phyloP scores from a whole-genome alignment of 1,140 invertebrate genomes.

The Penaeus indicus region DNA sequence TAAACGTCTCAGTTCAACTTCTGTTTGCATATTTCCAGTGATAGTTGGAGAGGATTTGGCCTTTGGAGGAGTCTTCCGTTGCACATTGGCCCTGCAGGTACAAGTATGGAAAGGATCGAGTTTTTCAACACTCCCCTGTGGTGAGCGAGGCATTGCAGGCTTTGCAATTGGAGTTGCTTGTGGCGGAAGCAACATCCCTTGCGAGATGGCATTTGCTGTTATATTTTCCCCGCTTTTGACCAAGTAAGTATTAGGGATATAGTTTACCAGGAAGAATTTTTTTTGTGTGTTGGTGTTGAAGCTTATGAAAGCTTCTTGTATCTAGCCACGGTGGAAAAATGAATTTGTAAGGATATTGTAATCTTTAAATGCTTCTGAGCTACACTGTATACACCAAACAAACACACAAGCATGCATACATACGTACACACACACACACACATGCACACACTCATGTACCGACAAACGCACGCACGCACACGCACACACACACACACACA shows the following conservation, averaged over 20 bases:
- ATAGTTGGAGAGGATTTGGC: conserved; percentile 98
- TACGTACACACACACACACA: no score
- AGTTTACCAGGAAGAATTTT: neutral
- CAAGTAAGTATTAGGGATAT: conserved; percentile 77
- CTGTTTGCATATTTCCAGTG: conserved; percentile 72
- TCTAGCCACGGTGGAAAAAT: no score
- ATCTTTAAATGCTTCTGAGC: no score
- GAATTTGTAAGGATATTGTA: no score
- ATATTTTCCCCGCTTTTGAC: conserved; percentile 99
- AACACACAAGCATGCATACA: no score
- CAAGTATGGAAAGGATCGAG: conserved; percentile 92
- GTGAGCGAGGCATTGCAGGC: conserved; percentile 98
- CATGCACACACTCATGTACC: no score
- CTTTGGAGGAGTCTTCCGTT: conserved; percentile 98
- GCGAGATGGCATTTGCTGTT: conserved; percentile 99
- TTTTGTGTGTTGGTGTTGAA: neutral
- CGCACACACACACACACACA: no score
- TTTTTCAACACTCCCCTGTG: conserved; percentile 98
- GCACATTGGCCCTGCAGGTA: conserved; percentile 92
- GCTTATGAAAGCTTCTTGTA: neutral
- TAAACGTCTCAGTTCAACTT: neutral
- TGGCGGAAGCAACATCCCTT: conserved; percentile 89
- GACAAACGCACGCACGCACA: no score
- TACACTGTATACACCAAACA: no score
- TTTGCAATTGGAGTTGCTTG: conserved; percentile 95